A percentile compares a stretch with the other conserved stretches of the same genome.
These are phyloP conservation scores for Cephus sareptanus DNA, from an alignment of 2,888 invertebrate genomes.

Conservation along the genomic window DNA sequence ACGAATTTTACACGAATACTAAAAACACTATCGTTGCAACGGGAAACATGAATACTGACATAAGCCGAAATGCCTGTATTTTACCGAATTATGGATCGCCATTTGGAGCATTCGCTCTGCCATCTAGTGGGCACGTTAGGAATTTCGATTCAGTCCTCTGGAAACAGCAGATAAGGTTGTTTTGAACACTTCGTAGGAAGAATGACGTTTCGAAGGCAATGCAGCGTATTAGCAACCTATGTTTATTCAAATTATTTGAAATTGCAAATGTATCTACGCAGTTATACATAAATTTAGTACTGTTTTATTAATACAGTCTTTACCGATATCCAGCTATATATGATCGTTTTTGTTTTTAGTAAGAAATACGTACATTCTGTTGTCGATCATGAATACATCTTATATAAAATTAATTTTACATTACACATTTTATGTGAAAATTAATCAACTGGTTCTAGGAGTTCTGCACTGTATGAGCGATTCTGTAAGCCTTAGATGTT, in stretches of 20 bases:
- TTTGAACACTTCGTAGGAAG: background rate
- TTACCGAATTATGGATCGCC: conserved; percentile 1
- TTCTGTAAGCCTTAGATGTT: too few relatives aligned
- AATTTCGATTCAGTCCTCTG: background rate
- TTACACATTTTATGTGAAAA: too few relatives aligned
- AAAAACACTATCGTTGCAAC: background rate
- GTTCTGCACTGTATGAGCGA: too few relatives aligned
- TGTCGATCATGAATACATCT: too few relatives aligned
- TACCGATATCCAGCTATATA: too few relatives aligned
- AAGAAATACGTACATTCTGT: too few relatives aligned
- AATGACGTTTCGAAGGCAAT: background rate
- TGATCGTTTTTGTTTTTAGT: too few relatives aligned
- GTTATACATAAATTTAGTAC: background rate
- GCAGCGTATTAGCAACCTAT: background rate
- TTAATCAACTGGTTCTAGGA: too few relatives aligned
- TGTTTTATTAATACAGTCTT: too few relatives aligned
- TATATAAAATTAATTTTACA: too few relatives aligned
- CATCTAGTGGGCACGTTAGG: background rate
- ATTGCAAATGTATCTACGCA: background rate
- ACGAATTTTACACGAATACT: background rate
- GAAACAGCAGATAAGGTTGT: background rate
- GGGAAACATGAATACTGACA: background rate
- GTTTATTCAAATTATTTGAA: background rate
- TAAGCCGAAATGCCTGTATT: background rate
- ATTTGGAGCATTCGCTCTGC: background rate